Evolutionary conservation across 2,888 invertebrate species (phyloP), one percentile per base, ranked within the genome.

Genomic region (Aleiodes testaceus): DNA sequence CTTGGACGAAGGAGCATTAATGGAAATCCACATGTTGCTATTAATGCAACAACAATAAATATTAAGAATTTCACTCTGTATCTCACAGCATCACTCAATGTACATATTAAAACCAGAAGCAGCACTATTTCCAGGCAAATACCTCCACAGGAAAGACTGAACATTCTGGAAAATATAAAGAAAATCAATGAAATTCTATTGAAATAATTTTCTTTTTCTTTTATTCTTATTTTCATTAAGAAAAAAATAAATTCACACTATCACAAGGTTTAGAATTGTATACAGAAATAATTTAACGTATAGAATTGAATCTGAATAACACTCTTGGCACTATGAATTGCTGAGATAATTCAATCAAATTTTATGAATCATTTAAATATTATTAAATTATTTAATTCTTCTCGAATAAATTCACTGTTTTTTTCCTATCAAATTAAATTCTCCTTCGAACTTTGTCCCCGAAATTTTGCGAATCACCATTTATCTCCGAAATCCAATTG

Each of bases 1-100:
- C 91, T 90, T 1, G 95, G 94, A 76, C 90, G 91, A 18, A 93
- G 83, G 72, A 95, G 86, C 93, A 95, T 95, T 52, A 95, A 87
- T 5, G 95, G 95, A 75, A 96, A 90, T 1, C 36, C 36, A 36
- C 36, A 36, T 36, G 36, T 36, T 36, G 36, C 36, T 2, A 36
- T 7, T 36, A 92, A 81, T 78, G 92, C 88, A 44, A 90, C 85
- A 50, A 93, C 79, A 59, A 92, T 88, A 84, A 94, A 94, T 69
- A 93, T 82, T 12, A 89, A 82, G 85, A 92, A 92, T 84, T 95
- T 95, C 72, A 92, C 89, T 79, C 92, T 92, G 87, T 94, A 95
- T 82, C 93, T 91, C 65, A 92, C 92, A 12, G 88, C 89, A 50
- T 91, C 90, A 84, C 92, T 92, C 55, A 91, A 86, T 79, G 75